Evolutionary conservation across 1,140 invertebrate species (phyloP).

Genomic region (Diorhabda carinulata): DNA sequence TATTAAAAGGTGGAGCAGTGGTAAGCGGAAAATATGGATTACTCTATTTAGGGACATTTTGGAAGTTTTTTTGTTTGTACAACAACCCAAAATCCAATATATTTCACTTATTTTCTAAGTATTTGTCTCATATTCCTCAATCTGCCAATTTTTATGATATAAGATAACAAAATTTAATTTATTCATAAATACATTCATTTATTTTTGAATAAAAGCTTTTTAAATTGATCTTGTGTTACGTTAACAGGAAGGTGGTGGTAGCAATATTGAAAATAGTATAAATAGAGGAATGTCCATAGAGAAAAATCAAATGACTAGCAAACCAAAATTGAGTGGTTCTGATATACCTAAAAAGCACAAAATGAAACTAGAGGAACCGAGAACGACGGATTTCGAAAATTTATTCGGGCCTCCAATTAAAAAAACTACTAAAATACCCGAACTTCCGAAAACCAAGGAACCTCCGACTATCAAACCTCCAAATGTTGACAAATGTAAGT

Average conservation of each 20-base stretch:
- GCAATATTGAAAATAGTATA: conserved; percentile 20
- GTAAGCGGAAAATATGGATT: conserved; percentile 15
- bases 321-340: conserved; percentile 62
- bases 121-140: too few species aligned
- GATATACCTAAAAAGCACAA: conserved; percentile 62
- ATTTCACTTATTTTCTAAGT: too few species aligned
- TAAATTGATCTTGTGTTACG: too few species aligned
- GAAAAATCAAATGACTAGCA: conserved; percentile 57
- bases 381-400: conserved; percentile 62
- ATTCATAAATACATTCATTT: too few species aligned
- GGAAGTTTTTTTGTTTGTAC: too few species aligned
- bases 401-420: conserved; percentile 76
- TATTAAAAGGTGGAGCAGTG: conserved; percentile 82
- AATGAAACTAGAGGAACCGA: conserved; percentile 58
- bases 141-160: too few species aligned
- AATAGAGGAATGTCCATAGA: conserved; percentile 25
- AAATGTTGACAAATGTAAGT: conserved; percentile 16
- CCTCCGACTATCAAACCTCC: not conserved
- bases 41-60: too few species aligned
- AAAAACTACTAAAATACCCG: conserved; percentile 63
- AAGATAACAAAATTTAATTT: too few species aligned
- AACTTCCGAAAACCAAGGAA: conserved; percentile 47
- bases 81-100: too few species aligned
- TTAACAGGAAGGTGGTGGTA: too few species aligned
- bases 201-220: too few species aligned